Base-by-base conservation (phyloP, 2,888 invertebrate genomes). In the Drosophila leonis region DNA sequence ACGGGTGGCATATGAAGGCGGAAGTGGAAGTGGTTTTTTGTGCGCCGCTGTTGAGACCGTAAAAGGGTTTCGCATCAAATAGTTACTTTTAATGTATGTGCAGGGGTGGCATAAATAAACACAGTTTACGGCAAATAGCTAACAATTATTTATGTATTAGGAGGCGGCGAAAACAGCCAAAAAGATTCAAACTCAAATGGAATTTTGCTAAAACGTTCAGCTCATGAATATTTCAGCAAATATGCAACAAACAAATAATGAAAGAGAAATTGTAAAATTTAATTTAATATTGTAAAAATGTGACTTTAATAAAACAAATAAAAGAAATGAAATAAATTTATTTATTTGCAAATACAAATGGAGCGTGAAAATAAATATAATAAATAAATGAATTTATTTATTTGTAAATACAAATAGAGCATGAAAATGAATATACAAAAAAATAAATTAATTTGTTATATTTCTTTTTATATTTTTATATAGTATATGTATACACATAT, bases 21-120 rank as follows among this genome's bases (percentile, higher is more conserved):
- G 69, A 72, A 72, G 60, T 62, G 80, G 69, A 72, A 72, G 60
- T 62, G 57, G 54, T 57, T 66, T 61, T 57, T 63, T 63, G n/a
- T 20, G 54, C 12, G 33, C 18, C 31, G 20, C 18, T 35, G 20
- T n/a, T 41, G 20, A 24, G 52, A n/a, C 33, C 39, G 6, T 39
- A 57, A 51, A 60, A 54, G 54, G 54, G 54, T 54, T 70, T 46
- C 35, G 18, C 37, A 57, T 29, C 39, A 31, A 33, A 48, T 44
- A 60, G 56, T 41, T 20, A 15, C 18, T 24, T 18, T 13, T 68
- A n/a, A 74, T 74, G 52, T 60, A 60, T 60, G 31, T 29, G 62
- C 33, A 42, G 13, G 35, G 48, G 24, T 10, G n/a, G 39, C 46
- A 75, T 39, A 37, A 42, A 42, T 48, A 75, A 59, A 37, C 20